Percentiles rank a stretch among this genome's conserved stretches.
These are phyloP conservation scores for Andinoacara biseriatus DNA, from an alignment of 2,113 vertebrate genomes.

Conservation along the genomic window DNA sequence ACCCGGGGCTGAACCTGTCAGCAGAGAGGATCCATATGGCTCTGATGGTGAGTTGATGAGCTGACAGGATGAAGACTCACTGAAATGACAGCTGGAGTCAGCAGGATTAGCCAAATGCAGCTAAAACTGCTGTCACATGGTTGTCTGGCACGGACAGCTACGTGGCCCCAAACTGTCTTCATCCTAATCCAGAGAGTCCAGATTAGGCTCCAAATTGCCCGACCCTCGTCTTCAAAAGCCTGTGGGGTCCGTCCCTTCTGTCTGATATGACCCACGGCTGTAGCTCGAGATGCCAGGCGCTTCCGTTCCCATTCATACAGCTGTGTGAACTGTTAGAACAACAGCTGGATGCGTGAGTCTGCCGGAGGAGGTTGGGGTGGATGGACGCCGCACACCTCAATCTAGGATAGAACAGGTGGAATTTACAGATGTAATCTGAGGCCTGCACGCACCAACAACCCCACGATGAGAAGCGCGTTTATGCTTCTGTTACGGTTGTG, in stretches of 20 bases:
- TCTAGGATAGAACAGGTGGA: no score
- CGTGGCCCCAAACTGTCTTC: conserved; percentile 19
- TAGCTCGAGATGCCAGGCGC: neutral
- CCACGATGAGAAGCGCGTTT: no score
- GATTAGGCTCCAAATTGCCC: neutral
- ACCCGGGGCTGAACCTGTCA: neutral
- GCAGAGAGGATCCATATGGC: conserved; percentile 23
- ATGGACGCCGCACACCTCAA: neutral
- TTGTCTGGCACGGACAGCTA: conserved; percentile 10
- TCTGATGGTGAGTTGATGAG: conserved; percentile 6
- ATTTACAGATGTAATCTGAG: no score
- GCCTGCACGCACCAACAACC: no score
- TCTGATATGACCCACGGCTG: neutral
- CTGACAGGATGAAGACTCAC: conserved; percentile 3
- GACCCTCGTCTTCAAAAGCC: neutral
- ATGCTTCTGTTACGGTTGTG: no score
- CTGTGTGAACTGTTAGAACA: neutral
- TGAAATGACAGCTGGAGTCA: conserved; percentile 29
- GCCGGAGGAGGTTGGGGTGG: neutral
- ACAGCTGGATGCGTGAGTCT: neutral
- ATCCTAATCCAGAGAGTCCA: neutral
- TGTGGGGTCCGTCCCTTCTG: neutral
- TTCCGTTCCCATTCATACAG: neutral
- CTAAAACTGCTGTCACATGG: conserved; percentile 31
- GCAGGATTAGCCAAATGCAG: conserved; percentile 25